A percentile compares a stretch with the other conserved stretches of the same genome.
Conservation (phyloP, 2,113 vertebrate genomes). For the Silurus asotus region DNA sequence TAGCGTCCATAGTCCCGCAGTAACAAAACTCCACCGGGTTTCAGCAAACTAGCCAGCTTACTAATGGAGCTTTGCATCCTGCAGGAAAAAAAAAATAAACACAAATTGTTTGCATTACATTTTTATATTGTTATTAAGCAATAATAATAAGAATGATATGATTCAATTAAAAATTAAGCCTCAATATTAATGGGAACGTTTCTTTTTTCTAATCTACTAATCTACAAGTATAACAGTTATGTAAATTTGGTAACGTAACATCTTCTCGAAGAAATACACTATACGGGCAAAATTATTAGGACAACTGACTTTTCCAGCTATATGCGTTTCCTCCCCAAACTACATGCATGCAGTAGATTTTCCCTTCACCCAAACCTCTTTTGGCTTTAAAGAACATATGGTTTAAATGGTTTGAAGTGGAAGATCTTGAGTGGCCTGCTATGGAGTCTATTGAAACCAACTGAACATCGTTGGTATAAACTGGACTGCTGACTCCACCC, state of each 20-base stretch:
- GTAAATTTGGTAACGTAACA: not conserved
- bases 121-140: not conserved
- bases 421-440: no score
- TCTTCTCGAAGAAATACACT: not conserved
- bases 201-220: not conserved
- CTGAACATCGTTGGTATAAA: no score
- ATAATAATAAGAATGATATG: not conserved
- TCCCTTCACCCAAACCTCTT: no score
- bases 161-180: not conserved
- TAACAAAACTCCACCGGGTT: constrained; percentile 87
- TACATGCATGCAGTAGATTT: no score
- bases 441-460: no score
- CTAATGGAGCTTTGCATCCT: constrained; percentile 85
- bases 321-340: no score
- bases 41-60: constrained; percentile 81
- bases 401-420: no score
- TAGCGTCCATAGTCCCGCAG: constrained; percentile 95
- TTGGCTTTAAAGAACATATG: no score
- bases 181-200: not conserved
- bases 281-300: no score
- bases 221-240: not conserved
- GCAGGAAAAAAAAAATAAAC: not conserved
- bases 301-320: no score
- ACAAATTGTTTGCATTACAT: not conserved
- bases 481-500: no score